Percentiles rank a stretch among this genome's conserved stretches.
Conservation (phyloP, 2,797 vertebrate genomes). For the Pseudocheirus occidentalis region DNA sequence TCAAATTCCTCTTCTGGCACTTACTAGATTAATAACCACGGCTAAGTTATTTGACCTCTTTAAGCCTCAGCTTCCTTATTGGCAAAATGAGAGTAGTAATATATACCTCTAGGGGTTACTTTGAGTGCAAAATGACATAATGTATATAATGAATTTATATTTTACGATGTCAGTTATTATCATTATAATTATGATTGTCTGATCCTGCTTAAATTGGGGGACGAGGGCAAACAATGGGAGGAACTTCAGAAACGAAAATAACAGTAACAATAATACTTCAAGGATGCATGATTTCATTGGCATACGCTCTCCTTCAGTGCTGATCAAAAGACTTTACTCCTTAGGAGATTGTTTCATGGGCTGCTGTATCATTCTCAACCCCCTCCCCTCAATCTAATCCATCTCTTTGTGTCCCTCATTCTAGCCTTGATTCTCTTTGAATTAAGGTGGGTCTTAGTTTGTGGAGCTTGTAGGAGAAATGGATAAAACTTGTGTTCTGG, state of each 20-base stretch:
- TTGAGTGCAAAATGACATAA: background rate
- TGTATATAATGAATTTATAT: too few species aligned
- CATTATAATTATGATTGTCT: background rate
- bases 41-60: too few species aligned
- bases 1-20: too few species aligned
- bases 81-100: too few species aligned
- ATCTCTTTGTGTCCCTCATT: background rate
- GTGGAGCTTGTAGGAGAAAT: background rate
- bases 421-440: background rate
- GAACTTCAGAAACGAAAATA: background rate
- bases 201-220: background rate
- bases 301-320: background rate
- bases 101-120: background rate
- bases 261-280: background rate
- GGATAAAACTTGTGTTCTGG: background rate
- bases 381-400: background rate
- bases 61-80: too few species aligned
- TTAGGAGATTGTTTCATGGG: background rate
- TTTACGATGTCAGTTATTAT: background rate
- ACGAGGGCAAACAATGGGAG: background rate
- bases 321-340: background rate
- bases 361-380: background rate
- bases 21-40: too few species aligned
- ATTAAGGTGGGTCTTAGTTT: background rate
- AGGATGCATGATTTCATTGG: background rate